phyloP scores from a whole-genome alignment of 92 coral and sea anemone species.

The Palythoa caribaeorum region DNA sequence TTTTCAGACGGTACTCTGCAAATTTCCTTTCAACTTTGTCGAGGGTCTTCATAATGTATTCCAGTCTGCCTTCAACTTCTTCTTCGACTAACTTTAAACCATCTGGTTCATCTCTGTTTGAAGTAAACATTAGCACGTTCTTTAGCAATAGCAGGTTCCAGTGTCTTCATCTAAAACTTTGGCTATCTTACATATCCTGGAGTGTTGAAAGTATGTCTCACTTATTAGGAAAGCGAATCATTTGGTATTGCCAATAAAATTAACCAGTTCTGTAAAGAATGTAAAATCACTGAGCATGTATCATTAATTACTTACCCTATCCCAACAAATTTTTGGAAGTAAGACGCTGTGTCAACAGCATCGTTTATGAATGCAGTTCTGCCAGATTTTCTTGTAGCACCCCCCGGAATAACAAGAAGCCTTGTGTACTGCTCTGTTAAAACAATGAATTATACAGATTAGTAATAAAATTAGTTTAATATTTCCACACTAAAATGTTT shows the following conservation, averaged over 20 bases:
- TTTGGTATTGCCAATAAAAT: too few relatives aligned
- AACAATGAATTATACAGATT: neutral
- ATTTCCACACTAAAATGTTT: neutral
- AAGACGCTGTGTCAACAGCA: neutral
- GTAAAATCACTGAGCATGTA: too few relatives aligned
- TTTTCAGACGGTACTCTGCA: neutral
- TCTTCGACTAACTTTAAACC: neutral
- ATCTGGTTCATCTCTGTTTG: neutral
- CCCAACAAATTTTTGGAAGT: neutral
- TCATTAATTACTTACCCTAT: neutral
- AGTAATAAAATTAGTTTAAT: neutral
- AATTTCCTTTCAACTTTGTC: neutral
- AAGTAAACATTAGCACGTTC: neutral
- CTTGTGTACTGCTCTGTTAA: neutral
- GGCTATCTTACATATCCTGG: too few relatives aligned
- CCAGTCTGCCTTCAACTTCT: neutral
- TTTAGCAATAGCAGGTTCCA: neutral
- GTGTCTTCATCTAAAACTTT: too few relatives aligned
- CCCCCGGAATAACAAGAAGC: neutral
- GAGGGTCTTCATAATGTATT: neutral
- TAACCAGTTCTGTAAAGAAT: too few relatives aligned
- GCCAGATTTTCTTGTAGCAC: neutral
- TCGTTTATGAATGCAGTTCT: neutral
- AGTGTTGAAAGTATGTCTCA: too few relatives aligned
- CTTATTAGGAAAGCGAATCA: too few relatives aligned